Conservation (phyloP, 1,140 invertebrate species). For the Micrasema longulum region DNA sequence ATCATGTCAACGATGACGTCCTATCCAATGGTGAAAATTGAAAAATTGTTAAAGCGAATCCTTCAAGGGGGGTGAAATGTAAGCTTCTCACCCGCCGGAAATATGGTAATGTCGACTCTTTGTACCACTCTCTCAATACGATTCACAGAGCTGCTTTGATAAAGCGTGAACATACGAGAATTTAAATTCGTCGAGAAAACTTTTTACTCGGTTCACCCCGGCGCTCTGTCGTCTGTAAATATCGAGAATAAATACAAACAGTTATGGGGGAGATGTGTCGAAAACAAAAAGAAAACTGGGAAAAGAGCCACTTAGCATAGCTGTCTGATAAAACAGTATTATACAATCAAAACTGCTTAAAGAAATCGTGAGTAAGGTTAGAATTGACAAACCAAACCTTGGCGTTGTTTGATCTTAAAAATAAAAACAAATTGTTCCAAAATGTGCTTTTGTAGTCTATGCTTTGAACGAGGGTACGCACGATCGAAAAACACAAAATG, state of each 20-base stretch:
- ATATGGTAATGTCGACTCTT: conserved; percentile 25
- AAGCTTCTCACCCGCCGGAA: conserved; percentile 11
- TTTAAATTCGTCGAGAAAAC: conserved; percentile 19
- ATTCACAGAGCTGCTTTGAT: conserved; percentile 25
- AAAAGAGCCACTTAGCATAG: conserved; percentile 24
- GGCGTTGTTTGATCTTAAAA: not conserved
- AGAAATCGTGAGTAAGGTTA: conserved; percentile 17
- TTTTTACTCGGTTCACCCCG: conserved; percentile 11
- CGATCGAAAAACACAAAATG: conserved; percentile 5
- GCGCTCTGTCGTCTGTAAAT: conserved; percentile 4
- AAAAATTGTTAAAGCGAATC: conserved; percentile 33
- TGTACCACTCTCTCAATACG: conserved; percentile 15
- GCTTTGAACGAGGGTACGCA: not conserved
- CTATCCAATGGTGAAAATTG: conserved; percentile 15
- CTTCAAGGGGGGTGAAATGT: conserved; percentile 18
- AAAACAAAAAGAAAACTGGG: conserved; percentile 2
- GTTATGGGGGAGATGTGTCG: conserved; percentile 13
- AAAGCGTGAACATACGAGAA: conserved; percentile 33
- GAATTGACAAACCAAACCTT: conserved; percentile 11
- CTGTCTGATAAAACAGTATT: conserved; percentile 16
- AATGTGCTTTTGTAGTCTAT: conserved; percentile 6
- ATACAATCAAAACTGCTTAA: conserved; percentile 13
- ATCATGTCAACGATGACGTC: conserved; percentile 9
- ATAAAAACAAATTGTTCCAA: conserved; percentile 10
- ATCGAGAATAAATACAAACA: conserved; percentile 19